Evolutionary conservation across 1,140 invertebrate genomes (phyloP), one percentile per base, ranked within the genome.

Genomic region (Dendrolimus kikuchii): DNA sequence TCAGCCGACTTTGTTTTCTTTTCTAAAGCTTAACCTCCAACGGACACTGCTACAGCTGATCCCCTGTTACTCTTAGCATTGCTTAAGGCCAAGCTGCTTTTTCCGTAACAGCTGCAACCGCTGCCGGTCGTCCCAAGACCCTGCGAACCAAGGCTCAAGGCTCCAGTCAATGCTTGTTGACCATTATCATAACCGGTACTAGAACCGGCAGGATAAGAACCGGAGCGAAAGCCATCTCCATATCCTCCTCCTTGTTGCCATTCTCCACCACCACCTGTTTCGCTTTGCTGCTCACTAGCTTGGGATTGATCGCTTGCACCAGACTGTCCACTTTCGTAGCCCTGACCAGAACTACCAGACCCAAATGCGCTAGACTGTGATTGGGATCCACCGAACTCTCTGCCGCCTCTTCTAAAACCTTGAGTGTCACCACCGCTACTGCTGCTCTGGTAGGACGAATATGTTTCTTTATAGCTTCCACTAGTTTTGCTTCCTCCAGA

Each of bases 1-100:
- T 23, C 23, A 23, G 23, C 3, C 23, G 23, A 38, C 37, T 7
- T 37, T 38, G 10, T 36, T 6, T 48, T 46, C 2, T n/a, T 42
- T 42, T 23, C 3, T n/a, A n/a, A 6, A 50, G 23, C 5, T 23
- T 51, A 70, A 51, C 66, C 69, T 6, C 61, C 59, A 40, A 83
- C 70, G 6, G 80, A 77, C 4, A 84, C 55, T 3, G 81, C 75
- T 0, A 84, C 55, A 4, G 81, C 81, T 8, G 63, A 62, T 5
- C 81, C 81, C 50, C 61, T 76, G 53, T 73, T 49, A 48, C 75
- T 81, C 51, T 74, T 81, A 48, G 78, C 81, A 41, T 81, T 84
- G 46, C 80, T 81, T 0, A 77, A 62, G 9, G 82, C 80, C 44
- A 74, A 82, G 42, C 62, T 72, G 49, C 67, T 71, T 50, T 76